Percentiles rank a stretch among this genome's conserved stretches.
These are phyloP conservation scores for Xerus rutilus DNA, from an alignment of 2,797 vertebrate species.

Conservation along the genomic window DNA sequence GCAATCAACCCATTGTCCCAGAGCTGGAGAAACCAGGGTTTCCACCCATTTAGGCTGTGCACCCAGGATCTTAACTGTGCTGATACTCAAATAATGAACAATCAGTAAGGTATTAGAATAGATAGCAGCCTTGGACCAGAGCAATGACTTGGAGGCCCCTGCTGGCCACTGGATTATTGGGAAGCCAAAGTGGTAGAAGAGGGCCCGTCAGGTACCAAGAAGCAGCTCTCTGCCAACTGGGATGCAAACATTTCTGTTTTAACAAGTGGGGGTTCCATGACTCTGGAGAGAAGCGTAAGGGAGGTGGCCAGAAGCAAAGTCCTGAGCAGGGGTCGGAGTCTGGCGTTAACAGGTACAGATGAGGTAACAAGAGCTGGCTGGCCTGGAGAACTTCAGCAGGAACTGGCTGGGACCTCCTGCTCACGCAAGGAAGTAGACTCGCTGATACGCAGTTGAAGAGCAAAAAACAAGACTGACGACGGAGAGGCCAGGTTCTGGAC, in stretches of 20 bases:
- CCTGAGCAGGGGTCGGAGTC: background rate
- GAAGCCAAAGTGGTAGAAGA: background rate
- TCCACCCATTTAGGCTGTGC: background rate
- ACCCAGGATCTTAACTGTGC: background rate
- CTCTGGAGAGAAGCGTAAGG: background rate
- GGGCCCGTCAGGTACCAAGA: background rate
- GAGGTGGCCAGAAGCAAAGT: background rate
- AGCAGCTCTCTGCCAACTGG: background rate
- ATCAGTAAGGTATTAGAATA: background rate
- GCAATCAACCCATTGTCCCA: background rate
- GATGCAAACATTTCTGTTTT: background rate
- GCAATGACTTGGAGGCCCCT: background rate
- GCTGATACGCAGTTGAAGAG: fast-evolving
- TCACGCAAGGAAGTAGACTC: too few species aligned
- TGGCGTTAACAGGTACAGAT: background rate
- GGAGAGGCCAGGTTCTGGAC: background rate
- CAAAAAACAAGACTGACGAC: background rate
- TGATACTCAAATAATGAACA: background rate
- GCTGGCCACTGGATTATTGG: background rate
- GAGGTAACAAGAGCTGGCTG: fast-evolving
- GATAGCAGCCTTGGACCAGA: background rate
- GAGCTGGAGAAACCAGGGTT: background rate
- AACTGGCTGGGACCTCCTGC: too few species aligned
- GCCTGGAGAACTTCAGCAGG: too few species aligned
- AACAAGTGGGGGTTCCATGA: background rate